Evolutionary conservation across 2,113 vertebrate species (phyloP), one percentile per base, ranked within the genome.

Genomic region (Lucifuga dentata): DNA sequence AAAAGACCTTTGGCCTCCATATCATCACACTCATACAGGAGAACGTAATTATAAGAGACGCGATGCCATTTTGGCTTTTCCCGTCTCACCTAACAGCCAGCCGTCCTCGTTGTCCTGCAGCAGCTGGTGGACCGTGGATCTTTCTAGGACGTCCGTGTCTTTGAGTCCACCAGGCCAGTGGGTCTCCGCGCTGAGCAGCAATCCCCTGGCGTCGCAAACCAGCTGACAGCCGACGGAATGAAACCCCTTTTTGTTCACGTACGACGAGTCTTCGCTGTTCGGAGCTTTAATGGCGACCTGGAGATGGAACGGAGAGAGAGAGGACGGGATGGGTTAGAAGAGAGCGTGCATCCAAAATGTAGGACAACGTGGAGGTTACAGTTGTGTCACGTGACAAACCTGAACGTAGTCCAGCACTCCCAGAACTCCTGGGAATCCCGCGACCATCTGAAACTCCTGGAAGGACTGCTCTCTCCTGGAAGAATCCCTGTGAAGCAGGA

Each of bases 251-350:
- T 92, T 91, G 81, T 99, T 99, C 62, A 98, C 95, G 0, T 95
- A 99, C 0, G 95, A 95, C 1, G 95, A 81, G 82, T 98, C 96
- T 77, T 98, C 97, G 0, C 95, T 95, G 80, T 96, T 98, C 4
- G 97, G 97, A 0, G 97, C 97, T 89, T 98, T 99, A 81, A 98
- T 99, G 12, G 95, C 91, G 43, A 99, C 94, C 19, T 98, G 94
- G 16, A 67, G 19, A 33, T 2, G 20, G 38, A 45, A 41, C 5
- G 20, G 0, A 40, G 23, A 15, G 0, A 12, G 21, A 23, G 11
- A 15, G 8, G 21, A 21, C 8, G 2, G 0, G 11, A 21, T 56
- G 5, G 9, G 43, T n/a, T n/a, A n/a, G n/a, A n/a, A n/a, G n/a
- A n/a, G 26, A 29, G 7, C 26, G 26, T 29, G 26, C 7, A 3